These are phyloP conservation scores for Conchocele bisecta DNA, from an alignment of 2,888 invertebrate species.

Conservation along the genomic window DNA sequence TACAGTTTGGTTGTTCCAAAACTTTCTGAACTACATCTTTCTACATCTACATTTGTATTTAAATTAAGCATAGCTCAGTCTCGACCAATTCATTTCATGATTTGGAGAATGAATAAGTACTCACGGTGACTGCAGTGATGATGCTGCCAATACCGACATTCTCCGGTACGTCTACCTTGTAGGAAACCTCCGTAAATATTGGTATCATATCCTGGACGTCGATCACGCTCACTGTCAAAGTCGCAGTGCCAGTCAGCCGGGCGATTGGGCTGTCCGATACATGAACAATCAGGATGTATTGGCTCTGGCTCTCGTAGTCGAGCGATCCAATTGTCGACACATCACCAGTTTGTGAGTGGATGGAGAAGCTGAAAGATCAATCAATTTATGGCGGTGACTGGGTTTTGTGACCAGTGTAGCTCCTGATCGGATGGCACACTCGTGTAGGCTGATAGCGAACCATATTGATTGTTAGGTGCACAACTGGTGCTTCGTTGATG, in stretches of 20 bases:
- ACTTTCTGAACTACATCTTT: too few relatives aligned
- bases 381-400: neutral
- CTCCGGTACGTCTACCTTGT: slow-evolving; percentile 63
- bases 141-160: slow-evolving; percentile 43
- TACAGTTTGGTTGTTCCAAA: too few relatives aligned
- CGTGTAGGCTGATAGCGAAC: too few relatives aligned
- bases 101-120: too few relatives aligned
- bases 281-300: slow-evolving; percentile 61
- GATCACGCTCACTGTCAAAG: slow-evolving; percentile 69
- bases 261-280: slow-evolving; percentile 64
- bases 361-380: slow-evolving; percentile 60
- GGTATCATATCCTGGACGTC: slow-evolving; percentile 77
- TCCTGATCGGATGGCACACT: too few relatives aligned
- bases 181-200: slow-evolving; percentile 67
- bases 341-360: slow-evolving; percentile 66
- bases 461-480: too few relatives aligned
- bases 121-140: slow-evolving; percentile 59
- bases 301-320: slow-evolving; percentile 62
- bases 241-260: slow-evolving; percentile 65
- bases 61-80: too few relatives aligned
- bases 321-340: slow-evolving; percentile 64
- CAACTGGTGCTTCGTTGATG: too few relatives aligned
- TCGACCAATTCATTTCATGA: too few relatives aligned
- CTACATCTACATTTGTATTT: too few relatives aligned
- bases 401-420: too few relatives aligned